These are phyloP conservation scores for Galerucella nymphaeae DNA, from an alignment of 2,888 invertebrate species.

Conservation along the genomic window DNA sequence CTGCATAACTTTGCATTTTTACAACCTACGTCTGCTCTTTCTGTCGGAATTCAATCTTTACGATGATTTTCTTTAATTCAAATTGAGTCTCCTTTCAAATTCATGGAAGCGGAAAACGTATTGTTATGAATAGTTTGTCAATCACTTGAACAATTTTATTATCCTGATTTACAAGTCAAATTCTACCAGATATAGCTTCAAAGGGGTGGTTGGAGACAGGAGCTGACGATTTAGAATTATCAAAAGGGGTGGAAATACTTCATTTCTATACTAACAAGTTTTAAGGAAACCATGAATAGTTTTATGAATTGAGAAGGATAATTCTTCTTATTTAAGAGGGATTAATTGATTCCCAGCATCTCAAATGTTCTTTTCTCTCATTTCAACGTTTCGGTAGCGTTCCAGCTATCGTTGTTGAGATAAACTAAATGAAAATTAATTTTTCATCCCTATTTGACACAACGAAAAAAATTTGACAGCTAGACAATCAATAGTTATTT, in stretches of 20 bases:
- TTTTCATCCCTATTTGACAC: too few species aligned
- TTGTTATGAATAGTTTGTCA: conserved; percentile 36
- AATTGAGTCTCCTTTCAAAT: conserved; percentile 24
- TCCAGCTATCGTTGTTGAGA: too few species aligned
- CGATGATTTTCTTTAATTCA: conserved; percentile 31
- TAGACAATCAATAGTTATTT: too few species aligned
- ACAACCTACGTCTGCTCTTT: conserved; percentile 18
- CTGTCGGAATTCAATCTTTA: conserved; percentile 19
- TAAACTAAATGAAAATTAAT: too few species aligned
- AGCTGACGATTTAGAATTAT: background rate
- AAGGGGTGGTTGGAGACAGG: conserved; percentile 18
- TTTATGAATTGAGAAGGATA: too few species aligned
- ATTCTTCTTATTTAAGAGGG: too few species aligned
- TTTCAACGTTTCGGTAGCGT: too few species aligned
- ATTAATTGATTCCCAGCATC: too few species aligned
- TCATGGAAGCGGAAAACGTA: conserved; percentile 34
- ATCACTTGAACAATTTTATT: conserved; percentile 35
- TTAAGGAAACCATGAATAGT: too few species aligned
- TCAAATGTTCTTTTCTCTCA: too few species aligned
- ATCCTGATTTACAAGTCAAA: conserved; percentile 34
- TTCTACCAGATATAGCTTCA: conserved; percentile 22
- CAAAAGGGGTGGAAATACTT: background rate
- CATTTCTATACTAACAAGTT: too few species aligned
- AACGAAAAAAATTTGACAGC: too few species aligned
- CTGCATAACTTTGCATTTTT: conserved; percentile 30